These are phyloP conservation scores for Lipotes vexillifer DNA, from an alignment of 2,113 vertebrate species.

Conservation along the genomic window DNA sequence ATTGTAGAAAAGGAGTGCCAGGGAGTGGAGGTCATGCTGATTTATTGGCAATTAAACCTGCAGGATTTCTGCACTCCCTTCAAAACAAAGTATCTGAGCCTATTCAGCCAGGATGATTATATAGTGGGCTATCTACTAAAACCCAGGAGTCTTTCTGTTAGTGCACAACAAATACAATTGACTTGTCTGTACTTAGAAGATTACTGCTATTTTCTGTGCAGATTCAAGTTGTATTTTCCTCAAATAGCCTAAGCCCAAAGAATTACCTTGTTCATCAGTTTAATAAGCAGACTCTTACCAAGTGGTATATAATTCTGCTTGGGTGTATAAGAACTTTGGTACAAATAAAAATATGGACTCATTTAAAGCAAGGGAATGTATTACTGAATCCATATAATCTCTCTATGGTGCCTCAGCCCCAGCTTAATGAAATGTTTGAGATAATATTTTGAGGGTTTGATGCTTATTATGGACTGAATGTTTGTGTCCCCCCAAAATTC, in stretches of 20 bases:
- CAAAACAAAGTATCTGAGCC: constrained; percentile 80
- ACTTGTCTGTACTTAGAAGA: constrained; percentile 75
- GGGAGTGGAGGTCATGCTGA: constrained; percentile 91
- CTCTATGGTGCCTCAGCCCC: neutral
- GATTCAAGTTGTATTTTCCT: constrained; percentile 49
- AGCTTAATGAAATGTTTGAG: neutral
- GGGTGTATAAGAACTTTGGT: neutral
- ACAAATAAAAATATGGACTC: neutral
- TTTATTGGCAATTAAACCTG: constrained; percentile 98
- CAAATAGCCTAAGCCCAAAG: constrained; percentile 29
- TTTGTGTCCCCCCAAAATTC: neutral
- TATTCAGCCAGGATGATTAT: constrained; percentile 76
- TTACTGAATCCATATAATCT: neutral
- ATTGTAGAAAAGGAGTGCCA: constrained; percentile 83
- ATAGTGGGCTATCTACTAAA: constrained; percentile 67
- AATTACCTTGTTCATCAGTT: constrained; percentile 61
- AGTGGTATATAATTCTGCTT: constrained; percentile 26
- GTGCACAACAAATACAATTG: constrained; percentile 75
- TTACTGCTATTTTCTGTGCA: constrained; percentile 70
- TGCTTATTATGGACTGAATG: neutral
- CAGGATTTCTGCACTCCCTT: constrained; percentile 88
- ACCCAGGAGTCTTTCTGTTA: constrained; percentile 73
- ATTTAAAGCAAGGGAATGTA: constrained; percentile 4
- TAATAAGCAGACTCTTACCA: constrained; percentile 61
- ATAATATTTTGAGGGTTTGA: neutral